Percentiles rank a stretch among this genome's conserved stretches.
Evolutionary conservation across 2,113 vertebrate species (phyloP).

Genomic region (Hippocampus zosterae): DNA sequence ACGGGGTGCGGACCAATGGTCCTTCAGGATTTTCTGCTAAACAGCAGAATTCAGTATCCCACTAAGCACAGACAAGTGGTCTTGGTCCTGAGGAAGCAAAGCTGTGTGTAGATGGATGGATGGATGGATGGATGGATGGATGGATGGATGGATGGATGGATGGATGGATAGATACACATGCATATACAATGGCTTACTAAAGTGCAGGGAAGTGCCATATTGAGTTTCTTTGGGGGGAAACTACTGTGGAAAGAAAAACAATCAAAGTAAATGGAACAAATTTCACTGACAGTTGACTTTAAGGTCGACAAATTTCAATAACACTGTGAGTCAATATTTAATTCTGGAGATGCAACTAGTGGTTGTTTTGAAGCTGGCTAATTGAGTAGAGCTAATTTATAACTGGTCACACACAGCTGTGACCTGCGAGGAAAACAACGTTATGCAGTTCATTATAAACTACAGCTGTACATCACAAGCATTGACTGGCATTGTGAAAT

Average conservation of each 20-base stretch:
- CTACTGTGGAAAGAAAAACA: background rate
- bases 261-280: background rate
- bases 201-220: background rate
- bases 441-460: conserved; percentile 79
- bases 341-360: conserved; percentile 63
- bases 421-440: conserved; percentile 61
- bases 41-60: too few species aligned
- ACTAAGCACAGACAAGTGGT: too few species aligned
- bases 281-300: conserved; percentile 20
- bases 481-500: conserved; percentile 79
- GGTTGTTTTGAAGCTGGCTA: conserved; percentile 36
- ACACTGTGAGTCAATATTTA: conserved; percentile 58
- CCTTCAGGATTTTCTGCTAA: too few species aligned
- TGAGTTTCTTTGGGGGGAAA: background rate
- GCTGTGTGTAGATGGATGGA: too few species aligned
- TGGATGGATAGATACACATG: conserved; percentile 6
- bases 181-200: background rate
- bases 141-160: too few species aligned
- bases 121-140: too few species aligned
- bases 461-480: conserved; percentile 73
- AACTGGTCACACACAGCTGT: conserved; percentile 32
- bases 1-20: too few species aligned
- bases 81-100: too few species aligned
- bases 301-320: conserved; percentile 30
- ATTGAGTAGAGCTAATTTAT: conserved; percentile 58